These are phyloP conservation scores for Drosophila atroscutellata DNA, from an alignment of 2,888 invertebrate species.

Conservation along the genomic window DNA sequence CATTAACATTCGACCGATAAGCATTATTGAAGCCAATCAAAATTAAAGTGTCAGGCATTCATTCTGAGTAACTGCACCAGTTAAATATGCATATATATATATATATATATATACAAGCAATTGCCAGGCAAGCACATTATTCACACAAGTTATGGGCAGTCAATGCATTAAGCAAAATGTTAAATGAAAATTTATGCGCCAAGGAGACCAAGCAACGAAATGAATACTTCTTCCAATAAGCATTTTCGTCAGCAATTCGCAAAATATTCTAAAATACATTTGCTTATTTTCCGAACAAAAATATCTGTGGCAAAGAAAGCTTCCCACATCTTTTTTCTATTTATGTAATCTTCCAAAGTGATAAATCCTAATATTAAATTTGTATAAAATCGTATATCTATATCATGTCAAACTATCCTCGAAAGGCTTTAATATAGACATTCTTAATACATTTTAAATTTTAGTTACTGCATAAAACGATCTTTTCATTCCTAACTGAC, in stretches of 20 bases:
- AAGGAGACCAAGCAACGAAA: background rate
- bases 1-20: background rate
- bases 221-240: conserved; percentile 18
- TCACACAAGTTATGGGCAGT: conserved; percentile 31
- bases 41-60: conserved; percentile 10
- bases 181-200: conserved; percentile 44
- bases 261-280: background rate
- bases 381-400: background rate
- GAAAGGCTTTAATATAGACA: background rate
- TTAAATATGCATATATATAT: background rate
- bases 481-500: background rate
- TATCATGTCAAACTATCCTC: background rate
- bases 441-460: background rate
- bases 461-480: background rate
- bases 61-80: conserved; percentile 2
- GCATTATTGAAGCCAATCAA: background rate
- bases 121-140: conserved; percentile 39
- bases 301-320: background rate
- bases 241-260: conserved; percentile 12
- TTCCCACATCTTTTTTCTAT: background rate
- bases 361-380: background rate
- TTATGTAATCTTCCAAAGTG: background rate
- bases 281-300: background rate
- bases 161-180: conserved; percentile 41
- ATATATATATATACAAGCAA: conserved; percentile 4